A percentile compares a stretch with the other conserved stretches of the same genome.
These are phyloP conservation scores for Globia sparganii DNA, from an alignment of 2,888 invertebrate species.

Conservation along the genomic window DNA sequence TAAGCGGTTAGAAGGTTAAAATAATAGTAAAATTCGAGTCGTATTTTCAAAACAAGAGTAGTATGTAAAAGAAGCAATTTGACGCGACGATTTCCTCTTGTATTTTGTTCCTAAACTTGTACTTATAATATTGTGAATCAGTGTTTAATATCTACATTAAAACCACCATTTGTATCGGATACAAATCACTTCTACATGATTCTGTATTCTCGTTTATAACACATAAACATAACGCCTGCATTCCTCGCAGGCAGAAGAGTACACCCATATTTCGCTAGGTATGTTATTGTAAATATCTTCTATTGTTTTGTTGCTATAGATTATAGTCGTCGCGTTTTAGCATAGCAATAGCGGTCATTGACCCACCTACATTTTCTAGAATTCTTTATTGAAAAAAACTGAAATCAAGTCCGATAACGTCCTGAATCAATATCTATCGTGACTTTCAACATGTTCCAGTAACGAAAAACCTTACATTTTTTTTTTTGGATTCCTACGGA, in stretches of 20 bases:
- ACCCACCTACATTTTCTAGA: neutral
- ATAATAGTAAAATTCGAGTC: neutral
- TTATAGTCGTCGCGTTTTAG: neutral
- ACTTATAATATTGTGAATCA: constrained; percentile 58
- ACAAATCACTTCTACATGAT: constrained; percentile 27
- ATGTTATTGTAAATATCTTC: constrained; percentile 39
- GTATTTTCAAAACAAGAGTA: constrained; percentile 25
- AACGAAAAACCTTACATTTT: neutral
- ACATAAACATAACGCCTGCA: neutral
- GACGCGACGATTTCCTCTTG: constrained; percentile 16
- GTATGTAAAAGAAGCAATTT: neutral
- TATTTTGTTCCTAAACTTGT: constrained; percentile 61
- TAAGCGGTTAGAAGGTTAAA: too few relatives aligned
- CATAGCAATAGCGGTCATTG: neutral
- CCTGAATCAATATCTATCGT: neutral
- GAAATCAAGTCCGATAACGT: neutral
- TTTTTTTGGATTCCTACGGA: neutral
- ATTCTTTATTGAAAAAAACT: neutral
- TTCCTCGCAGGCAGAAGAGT: neutral
- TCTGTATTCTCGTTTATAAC: constrained; percentile 35
- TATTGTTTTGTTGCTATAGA: constrained; percentile 24
- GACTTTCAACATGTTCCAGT: neutral
- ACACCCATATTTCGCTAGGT: neutral
- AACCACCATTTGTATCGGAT: constrained; percentile 36
- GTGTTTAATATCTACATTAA: constrained; percentile 34